phyloP scores from a whole-genome alignment of 2,888 invertebrate genomes.

The Sericinus montela region DNA sequence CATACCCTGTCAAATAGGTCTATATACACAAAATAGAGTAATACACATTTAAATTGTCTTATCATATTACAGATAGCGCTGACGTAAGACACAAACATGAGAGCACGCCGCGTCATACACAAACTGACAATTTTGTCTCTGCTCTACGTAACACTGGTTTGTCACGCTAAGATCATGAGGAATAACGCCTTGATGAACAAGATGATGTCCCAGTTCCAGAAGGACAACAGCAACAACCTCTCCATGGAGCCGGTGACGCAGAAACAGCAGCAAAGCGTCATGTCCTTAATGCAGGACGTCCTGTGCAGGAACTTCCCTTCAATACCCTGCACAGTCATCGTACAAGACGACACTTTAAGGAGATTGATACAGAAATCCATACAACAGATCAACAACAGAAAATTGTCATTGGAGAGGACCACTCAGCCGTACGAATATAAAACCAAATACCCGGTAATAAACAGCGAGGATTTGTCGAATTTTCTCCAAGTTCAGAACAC shows the following conservation, averaged over 20 bases:
- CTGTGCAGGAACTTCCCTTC: constrained; percentile 61
- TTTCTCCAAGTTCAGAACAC: constrained; percentile 43
- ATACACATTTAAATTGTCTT: not conserved
- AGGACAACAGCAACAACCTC: constrained; percentile 44
- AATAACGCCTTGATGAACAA: constrained; percentile 63
- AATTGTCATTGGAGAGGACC: constrained; percentile 38
- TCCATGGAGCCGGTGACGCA: constrained; percentile 21
- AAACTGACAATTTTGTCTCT: constrained; percentile 9
- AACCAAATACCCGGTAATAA: constrained; percentile 48
- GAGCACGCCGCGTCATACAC: not conserved
- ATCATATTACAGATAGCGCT: not conserved
- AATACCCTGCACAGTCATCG: constrained; percentile 58
- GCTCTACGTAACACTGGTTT: constrained; percentile 7
- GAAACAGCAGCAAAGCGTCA: constrained; percentile 28
- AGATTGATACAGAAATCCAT: constrained; percentile 56
- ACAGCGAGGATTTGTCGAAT: constrained; percentile 56
- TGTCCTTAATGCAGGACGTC: constrained; percentile 56
- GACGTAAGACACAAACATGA: not conserved
- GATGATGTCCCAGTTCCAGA: constrained; percentile 63
- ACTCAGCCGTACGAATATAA: constrained; percentile 35
- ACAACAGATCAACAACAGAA: constrained; percentile 55
- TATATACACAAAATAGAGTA: too few species aligned
- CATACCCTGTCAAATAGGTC: not conserved
- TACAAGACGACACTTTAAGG: constrained; percentile 44
- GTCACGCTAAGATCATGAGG: constrained; percentile 46